Evolutionary conservation across 2,797 vertebrate genomes (phyloP).

Genomic region (Mus minutoides): DNA sequence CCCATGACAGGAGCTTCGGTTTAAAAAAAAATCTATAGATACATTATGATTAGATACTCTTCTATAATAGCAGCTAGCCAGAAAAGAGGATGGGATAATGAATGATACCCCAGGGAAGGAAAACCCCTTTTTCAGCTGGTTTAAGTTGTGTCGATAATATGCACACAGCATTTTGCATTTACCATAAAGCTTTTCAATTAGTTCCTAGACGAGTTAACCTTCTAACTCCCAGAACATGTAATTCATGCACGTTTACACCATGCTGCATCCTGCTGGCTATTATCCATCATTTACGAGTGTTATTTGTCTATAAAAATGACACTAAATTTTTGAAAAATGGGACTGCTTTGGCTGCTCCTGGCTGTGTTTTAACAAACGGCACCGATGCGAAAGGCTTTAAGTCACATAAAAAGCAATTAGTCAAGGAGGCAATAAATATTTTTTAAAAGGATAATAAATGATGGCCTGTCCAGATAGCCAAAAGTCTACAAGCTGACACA

Average conservation of each 20-base stretch:
- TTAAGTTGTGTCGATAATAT: slow-evolving; percentile 81
- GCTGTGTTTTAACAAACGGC: slow-evolving; percentile 88
- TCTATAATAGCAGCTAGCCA: slow-evolving; percentile 67
- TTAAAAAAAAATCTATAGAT: slow-evolving; percentile 65
- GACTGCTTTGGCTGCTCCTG: slow-evolving; percentile 86
- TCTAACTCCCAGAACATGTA: slow-evolving; percentile 88
- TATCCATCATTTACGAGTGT: slow-evolving; percentile 91
- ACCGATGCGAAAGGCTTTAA: slow-evolving; percentile 86
- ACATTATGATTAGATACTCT: slow-evolving; percentile 73
- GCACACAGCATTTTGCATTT: slow-evolving; percentile 83
- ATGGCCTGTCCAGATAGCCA: slow-evolving; percentile 88
- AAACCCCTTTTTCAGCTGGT: slow-evolving; percentile 82
- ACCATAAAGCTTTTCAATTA: slow-evolving; percentile 88
- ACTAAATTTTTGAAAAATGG: slow-evolving; percentile 91
- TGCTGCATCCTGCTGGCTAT: slow-evolving; percentile 86
- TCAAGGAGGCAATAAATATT: slow-evolving; percentile 89
- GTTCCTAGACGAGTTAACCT: slow-evolving; percentile 88
- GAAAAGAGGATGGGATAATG: slow-evolving; percentile 76
- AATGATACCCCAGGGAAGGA: slow-evolving; percentile 81
- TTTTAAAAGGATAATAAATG: slow-evolving; percentile 89
- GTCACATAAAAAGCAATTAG: slow-evolving; percentile 89
- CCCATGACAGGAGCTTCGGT: slow-evolving; percentile 4
- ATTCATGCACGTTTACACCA: slow-evolving; percentile 87
- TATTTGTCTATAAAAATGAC: slow-evolving; percentile 92
- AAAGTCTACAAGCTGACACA: slow-evolving; percentile 86